Conservation (phyloP, 1,140 invertebrate species). For the Medauroidea extradentata region DNA sequence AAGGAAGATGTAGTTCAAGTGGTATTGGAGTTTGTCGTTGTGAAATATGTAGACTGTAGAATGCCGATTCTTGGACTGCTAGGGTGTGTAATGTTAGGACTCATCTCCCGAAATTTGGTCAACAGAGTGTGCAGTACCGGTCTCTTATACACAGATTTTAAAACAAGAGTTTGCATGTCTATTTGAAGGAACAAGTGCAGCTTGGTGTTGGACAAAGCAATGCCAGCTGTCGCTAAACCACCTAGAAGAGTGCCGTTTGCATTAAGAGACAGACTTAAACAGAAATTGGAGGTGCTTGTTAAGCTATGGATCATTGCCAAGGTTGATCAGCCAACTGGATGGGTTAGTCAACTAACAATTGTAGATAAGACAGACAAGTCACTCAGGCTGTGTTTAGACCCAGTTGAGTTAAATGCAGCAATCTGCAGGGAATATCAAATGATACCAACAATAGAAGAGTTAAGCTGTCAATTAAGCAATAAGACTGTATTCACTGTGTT, state of each 20-base stretch:
- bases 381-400: conserved; percentile 40
- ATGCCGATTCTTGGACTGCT: not conserved
- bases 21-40: not conserved
- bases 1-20: not conserved
- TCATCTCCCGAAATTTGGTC: not conserved
- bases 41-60: no score
- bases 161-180: conserved; percentile 14
- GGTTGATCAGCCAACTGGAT: conserved; percentile 24
- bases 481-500: conserved; percentile 18
- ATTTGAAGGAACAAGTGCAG: conserved; percentile 19
- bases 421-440: conserved; percentile 12
- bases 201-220: conserved; percentile 17
- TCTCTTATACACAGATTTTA: not conserved
- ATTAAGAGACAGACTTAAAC: conserved; percentile 21
- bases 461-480: conserved; percentile 16
- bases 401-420: conserved; percentile 21
- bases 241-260: conserved; percentile 22
- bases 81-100: not conserved
- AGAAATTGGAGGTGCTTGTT: conserved; percentile 22
- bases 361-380: conserved; percentile 35
- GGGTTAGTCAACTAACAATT: conserved; percentile 37
- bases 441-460: conserved; percentile 17
- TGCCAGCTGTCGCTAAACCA: conserved; percentile 16
- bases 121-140: not conserved
- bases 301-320: conserved; percentile 13